phyloP scores from a whole-genome alignment of 2,113 vertebrate species.

The Brienomyrus brachyistius region DNA sequence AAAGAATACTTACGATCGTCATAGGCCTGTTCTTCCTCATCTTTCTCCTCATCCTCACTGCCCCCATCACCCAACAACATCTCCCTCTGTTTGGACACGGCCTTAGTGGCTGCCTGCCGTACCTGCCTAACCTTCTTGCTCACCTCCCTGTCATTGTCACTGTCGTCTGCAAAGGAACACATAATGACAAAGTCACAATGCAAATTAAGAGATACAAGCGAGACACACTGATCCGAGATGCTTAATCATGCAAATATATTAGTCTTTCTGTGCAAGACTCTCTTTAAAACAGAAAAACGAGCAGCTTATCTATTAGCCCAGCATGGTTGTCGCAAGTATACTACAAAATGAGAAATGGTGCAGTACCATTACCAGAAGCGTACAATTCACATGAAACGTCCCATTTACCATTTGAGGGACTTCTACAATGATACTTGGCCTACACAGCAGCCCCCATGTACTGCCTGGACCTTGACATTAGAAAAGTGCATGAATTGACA shows the following conservation, averaged over 20 bases:
- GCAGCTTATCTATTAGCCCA: background rate
- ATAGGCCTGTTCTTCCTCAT: slow-evolving; percentile 81
- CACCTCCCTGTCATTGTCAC: slow-evolving; percentile 88
- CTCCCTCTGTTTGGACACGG: slow-evolving; percentile 93
- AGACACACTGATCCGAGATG: background rate
- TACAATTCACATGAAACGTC: background rate
- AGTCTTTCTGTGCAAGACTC: background rate
- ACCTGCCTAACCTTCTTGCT: slow-evolving; percentile 90
- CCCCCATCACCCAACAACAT: slow-evolving; percentile 89
- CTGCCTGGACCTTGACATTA: background rate
- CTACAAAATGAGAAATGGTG: background rate
- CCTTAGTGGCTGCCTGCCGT: slow-evolving; percentile 92
- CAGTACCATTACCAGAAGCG: background rate
- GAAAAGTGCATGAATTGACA: background rate
- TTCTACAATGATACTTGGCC: background rate
- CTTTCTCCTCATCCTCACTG: slow-evolving; percentile 87
- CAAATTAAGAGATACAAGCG: background rate
- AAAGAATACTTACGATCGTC: slow-evolving; percentile 71
- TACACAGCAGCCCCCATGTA: background rate
- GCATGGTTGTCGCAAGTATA: background rate
- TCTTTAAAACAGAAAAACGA: background rate
- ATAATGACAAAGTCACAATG: background rate
- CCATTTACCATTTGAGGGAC: background rate
- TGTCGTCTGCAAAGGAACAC: slow-evolving; percentile 68
- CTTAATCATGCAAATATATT: background rate